Base-by-base conservation (phyloP, 2,797 vertebrate genomes). In the Anguilla obscura region DNA sequence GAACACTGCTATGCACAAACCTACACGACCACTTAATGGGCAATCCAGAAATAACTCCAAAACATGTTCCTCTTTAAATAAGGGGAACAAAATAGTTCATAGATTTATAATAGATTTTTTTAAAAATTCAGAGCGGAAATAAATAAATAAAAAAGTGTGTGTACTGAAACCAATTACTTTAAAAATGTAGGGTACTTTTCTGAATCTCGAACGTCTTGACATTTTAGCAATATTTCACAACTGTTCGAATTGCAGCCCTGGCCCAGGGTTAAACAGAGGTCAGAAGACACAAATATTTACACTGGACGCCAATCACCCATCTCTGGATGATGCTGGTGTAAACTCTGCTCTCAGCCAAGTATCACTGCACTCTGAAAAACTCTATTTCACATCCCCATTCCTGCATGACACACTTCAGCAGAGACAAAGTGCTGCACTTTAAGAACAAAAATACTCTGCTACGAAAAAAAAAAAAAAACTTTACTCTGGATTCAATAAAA, bases 221-320 rank as follows among this genome's bases (percentile, higher is more conserved):
- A 16, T 79, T 79, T 45, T 16, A 40, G 74, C 1, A 36, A 40
- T 79, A 79, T 79, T 36, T 79, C 30, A 74, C 27, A 74, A 74
- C 10, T 76, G 33, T 5, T 76, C 27, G 45, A 79, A 79, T 21
- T 16, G 9, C 74, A 79, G 74, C 30, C 33, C 74, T 5, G 18
- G 74, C 33, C 16, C 16, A 14, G 14, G 87, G 89, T 88, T 85
- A 74, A 85, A 36, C 33, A 80, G 80, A 58, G 89, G 87, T 88
- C 88, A 60, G 10, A 84, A 48, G 85, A 90, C 85, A 76, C 14
- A 86, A 52, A 12, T 54, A 69, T 48, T 85, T 18, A 27, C 80
- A 82, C 58, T 76, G 40, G 48, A 82, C 4, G 36, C 80, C 79
- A 86, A 45, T 48, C 50, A 84, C 89, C 86, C 69, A 16, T 89